Evolutionary conservation across 2,797 vertebrate genomes (phyloP).

Genomic region (Esox lucius): DNA sequence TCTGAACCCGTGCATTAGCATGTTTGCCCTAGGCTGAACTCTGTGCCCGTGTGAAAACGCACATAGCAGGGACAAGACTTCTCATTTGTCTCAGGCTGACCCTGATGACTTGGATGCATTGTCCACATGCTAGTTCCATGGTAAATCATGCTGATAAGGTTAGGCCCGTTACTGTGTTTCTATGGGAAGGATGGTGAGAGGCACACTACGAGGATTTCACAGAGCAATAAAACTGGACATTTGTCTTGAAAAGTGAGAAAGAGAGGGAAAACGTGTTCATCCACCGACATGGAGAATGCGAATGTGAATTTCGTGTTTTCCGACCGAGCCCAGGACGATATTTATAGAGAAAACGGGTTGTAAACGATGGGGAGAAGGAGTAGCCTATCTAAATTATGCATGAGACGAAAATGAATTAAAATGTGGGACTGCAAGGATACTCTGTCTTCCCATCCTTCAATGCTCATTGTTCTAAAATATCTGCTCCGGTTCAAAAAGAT

Average conservation of each 20-base stretch:
- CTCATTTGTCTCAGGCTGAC: neutral
- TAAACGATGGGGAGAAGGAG: neutral
- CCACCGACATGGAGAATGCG: neutral
- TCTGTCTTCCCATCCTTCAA: neutral
- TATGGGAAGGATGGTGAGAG: neutral
- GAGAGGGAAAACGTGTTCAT: neutral
- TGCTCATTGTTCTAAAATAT: neutral
- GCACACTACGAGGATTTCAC: too few species aligned
- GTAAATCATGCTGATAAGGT: neutral
- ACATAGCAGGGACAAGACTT: neutral
- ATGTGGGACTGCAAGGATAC: neutral
- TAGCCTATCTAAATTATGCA: conserved; percentile 1
- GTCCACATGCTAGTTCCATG: neutral
- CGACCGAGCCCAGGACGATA: neutral
- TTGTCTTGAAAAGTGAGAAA: neutral
- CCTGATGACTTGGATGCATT: neutral
- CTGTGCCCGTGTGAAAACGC: neutral
- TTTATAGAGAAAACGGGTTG: conserved; percentile 6
- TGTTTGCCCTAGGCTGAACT: neutral
- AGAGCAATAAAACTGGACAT: neutral
- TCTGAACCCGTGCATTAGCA: neutral
- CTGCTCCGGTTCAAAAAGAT: neutral
- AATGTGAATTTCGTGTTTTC: neutral
- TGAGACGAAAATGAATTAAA: neutral
- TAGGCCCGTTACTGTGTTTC: neutral